A percentile compares a stretch with the other conserved stretches of the same genome.
Conservation (phyloP, 1,140 invertebrate species). For the Drosophila ficusphila region DNA sequence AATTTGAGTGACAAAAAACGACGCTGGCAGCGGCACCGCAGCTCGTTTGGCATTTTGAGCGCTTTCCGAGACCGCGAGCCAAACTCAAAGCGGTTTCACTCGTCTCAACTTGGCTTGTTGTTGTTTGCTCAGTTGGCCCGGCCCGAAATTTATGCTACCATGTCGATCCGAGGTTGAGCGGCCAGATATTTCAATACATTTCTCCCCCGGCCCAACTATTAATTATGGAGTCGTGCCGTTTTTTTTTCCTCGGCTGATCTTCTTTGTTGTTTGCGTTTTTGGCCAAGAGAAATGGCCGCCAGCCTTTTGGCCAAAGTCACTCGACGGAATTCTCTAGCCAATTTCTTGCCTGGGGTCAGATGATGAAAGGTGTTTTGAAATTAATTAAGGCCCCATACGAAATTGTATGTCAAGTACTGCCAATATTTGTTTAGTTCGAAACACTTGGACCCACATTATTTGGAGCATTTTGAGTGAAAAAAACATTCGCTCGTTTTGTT, state of each 20-base stretch:
- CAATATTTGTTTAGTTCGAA: constrained; percentile 27
- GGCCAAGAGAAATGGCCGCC: constrained; percentile 50
- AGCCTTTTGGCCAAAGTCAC: constrained; percentile 18
- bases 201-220: constrained; percentile 49
- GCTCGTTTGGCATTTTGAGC: constrained; percentile 74
- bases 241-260: constrained; percentile 21
- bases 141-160: constrained; percentile 60
- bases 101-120: constrained; percentile 23
- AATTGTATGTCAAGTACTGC: constrained; percentile 60
- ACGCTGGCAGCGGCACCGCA: constrained; percentile 26
- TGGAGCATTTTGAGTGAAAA: neutral
- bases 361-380: constrained; percentile 29
- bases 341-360: constrained; percentile 51
- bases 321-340: constrained; percentile 12
- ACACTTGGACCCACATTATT: constrained; percentile 22
- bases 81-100: constrained; percentile 22
- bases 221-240: constrained; percentile 54
- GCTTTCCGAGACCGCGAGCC: constrained; percentile 21
- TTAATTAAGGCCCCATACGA: neutral
- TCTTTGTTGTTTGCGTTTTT: constrained; percentile 54
- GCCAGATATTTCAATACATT: constrained; percentile 43
- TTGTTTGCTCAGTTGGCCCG: constrained; percentile 57
- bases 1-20: constrained; percentile 60
- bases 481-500: neutral
- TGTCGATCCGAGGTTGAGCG: constrained; percentile 31